Percentiles rank a stretch among this genome's conserved stretches.
phyloP scores from a whole-genome alignment of 53 echinoderm and acorn worm species.

The Hippasteria phrygiana region DNA sequence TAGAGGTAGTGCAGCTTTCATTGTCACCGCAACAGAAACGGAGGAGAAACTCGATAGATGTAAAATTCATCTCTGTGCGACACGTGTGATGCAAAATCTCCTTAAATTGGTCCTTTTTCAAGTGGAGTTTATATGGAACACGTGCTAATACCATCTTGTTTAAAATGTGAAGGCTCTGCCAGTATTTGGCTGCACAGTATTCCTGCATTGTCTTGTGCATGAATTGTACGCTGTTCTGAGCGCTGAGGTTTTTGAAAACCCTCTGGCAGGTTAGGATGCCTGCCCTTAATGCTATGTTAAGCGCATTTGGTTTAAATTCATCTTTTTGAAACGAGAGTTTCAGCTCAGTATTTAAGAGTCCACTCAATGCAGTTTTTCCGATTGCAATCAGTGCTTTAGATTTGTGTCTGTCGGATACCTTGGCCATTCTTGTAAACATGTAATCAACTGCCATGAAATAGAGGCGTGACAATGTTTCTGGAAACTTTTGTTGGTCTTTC shows the following conservation, averaged over 20 bases:
- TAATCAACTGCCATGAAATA: constrained; percentile 3
- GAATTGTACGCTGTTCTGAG: constrained; percentile 13
- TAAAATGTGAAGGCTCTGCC: neutral
- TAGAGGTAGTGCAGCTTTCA: neutral
- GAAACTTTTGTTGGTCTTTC: neutral
- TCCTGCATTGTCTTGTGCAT: constrained; percentile 42
- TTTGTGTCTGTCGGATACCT: neutral
- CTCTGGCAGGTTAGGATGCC: constrained; percentile 34
- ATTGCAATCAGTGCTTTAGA: constrained; percentile 2
- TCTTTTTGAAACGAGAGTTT: constrained; percentile 15
- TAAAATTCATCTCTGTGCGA: neutral
- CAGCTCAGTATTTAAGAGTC: neutral
- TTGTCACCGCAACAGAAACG: constrained; percentile 39
- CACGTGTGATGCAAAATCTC: neutral
- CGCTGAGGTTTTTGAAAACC: constrained; percentile 5
- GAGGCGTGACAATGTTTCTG: constrained; percentile 27
- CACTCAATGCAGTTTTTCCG: constrained; percentile 37
- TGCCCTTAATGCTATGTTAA: neutral
- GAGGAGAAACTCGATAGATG: neutral
- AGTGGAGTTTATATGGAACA: neutral
- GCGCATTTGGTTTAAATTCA: neutral
- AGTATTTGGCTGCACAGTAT: constrained; percentile 9
- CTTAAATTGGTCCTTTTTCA: neutral
- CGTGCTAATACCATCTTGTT: neutral
- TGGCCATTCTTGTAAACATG: constrained; percentile 26